Evolutionary conservation across 2,113 vertebrate genomes (phyloP).

Genomic region (Neoarius graeffei): DNA sequence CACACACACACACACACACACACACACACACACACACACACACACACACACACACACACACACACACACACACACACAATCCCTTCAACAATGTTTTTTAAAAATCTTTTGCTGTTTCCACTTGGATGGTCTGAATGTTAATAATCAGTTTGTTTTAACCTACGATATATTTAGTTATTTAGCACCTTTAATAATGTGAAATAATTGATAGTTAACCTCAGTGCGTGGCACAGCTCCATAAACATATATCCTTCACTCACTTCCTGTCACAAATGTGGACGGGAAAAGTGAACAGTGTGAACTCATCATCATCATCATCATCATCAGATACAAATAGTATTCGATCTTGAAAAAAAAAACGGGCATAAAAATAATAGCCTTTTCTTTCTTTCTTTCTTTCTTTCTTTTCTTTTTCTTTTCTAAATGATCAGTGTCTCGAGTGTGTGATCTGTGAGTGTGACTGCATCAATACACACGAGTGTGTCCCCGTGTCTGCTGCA

Average conservation of each 20-base stretch:
- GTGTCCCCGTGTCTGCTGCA: conserved; percentile 3
- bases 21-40: too few species aligned
- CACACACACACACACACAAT: too few species aligned
- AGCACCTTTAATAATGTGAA: background rate
- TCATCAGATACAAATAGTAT: background rate
- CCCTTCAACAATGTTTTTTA: too few species aligned
- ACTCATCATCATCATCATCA: background rate
- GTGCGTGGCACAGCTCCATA: background rate
- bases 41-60: too few species aligned
- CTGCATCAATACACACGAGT: background rate
- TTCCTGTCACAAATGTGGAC: background rate
- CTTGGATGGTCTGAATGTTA: background rate
- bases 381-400: too few species aligned
- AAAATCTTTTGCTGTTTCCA: background rate
- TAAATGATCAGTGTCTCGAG: background rate
- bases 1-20: too few species aligned
- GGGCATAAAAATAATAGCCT: background rate
- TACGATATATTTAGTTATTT: too few species aligned
- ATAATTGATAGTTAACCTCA: background rate
- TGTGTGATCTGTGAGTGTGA: background rate
- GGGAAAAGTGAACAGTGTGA: background rate
- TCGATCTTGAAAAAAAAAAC: background rate
- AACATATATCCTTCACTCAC: background rate
- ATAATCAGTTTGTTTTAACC: background rate
- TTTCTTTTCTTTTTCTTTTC: background rate